Percentiles rank a stretch among this genome's conserved stretches.
Evolutionary conservation across 2,797 vertebrate species (phyloP).

Genomic region (Enteromius afrohamiltoni): DNA sequence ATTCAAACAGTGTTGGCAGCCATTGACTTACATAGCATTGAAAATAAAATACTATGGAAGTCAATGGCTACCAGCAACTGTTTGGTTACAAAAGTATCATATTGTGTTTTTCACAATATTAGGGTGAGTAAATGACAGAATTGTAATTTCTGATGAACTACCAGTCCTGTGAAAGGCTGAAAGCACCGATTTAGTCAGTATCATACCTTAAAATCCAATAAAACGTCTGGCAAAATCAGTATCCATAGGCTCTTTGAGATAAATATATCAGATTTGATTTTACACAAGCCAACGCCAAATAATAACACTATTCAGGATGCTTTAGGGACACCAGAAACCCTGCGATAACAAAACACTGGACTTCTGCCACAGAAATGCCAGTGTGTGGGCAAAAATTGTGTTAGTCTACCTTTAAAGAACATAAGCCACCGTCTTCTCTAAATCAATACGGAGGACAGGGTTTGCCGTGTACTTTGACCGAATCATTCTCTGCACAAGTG

Average conservation of each 20-base stretch:
- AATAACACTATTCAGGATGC: background rate
- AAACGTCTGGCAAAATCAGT: background rate
- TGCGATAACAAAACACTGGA: background rate
- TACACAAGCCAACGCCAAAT: background rate
- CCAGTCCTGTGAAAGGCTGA: background rate
- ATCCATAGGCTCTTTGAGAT: background rate
- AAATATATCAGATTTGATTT: slow-evolving; percentile 2
- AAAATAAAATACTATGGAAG: too few species aligned
- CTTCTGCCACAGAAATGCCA: background rate
- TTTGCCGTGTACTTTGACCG: slow-evolving; percentile 41
- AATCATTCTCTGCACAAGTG: slow-evolving; percentile 41
- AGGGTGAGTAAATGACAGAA: too few species aligned
- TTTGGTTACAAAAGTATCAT: too few species aligned
- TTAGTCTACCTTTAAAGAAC: slow-evolving; percentile 2
- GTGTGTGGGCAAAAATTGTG: background rate
- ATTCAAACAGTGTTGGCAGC: too few species aligned
- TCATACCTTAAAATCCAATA: background rate
- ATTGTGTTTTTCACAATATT: too few species aligned
- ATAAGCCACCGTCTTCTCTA: background rate
- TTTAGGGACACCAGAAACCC: background rate
- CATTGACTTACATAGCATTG: too few species aligned
- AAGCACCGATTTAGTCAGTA: background rate
- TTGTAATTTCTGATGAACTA: background rate
- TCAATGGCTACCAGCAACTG: too few species aligned
- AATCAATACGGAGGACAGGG: slow-evolving; percentile 20